Base-by-base conservation (phyloP, 1,140 invertebrate species). In the Physella acuta region DNA sequence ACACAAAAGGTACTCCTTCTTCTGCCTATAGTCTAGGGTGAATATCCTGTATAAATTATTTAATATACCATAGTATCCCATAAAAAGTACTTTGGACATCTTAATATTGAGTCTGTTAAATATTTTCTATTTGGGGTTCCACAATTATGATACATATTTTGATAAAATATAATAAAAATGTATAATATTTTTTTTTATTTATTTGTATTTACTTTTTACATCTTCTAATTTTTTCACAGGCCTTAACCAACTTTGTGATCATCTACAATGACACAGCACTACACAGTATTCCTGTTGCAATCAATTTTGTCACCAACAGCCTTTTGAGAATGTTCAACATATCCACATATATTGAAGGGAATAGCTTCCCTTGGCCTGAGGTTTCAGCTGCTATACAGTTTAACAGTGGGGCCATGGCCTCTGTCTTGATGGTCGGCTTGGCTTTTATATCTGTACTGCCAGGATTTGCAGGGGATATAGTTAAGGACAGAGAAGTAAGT, bases 201-300 rank as follows among this genome's bases (percentile, higher is more conserved):
- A n/a, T n/a, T n/a, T n/a, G n/a, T n/a, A n/a, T 56, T 28, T 56
- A 56, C 5, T 56, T n/a, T n/a, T n/a, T n/a, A n/a, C n/a, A n/a
- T n/a, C n/a, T n/a, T n/a, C n/a, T n/a, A n/a, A n/a, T 61, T 36
- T 53, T 20, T 37, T 44, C 5, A 2, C 64, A 68, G 66, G 11
- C 30, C 24, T 34, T 68, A 39, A 60, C 26, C 1, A 24, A 68
- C 36, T 59, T 68, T 59, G 55, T 60, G n/a, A 83, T 90, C 36
- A 86, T 91, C 63, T 93, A 92, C 84, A 93, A 94, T 78, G 91
- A 91, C 76, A 92, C 92, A 0, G 90, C 89, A 76, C 88, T 91
- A 52, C 92, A 94, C 84, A 90, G 91, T 44, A 85, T 94, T 70
- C 92, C 92, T 1, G 89, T 92, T 60, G 84, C 92, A 20, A 85